Evolutionary conservation across 2,888 invertebrate genomes (phyloP), one percentile per base, ranked within the genome.

Genomic region (Tenthredo amoena): DNA sequence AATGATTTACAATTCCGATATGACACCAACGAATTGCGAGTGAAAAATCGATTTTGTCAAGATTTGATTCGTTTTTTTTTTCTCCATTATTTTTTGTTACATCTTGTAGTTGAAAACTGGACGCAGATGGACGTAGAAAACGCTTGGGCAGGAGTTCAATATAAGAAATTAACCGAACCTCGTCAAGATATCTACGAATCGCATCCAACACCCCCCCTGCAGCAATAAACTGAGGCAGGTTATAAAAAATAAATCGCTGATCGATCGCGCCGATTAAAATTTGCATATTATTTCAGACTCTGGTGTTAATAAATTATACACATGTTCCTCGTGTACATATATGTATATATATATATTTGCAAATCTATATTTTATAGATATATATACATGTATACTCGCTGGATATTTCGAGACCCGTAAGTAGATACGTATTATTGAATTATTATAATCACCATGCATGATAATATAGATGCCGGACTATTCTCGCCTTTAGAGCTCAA

Each of bases 221-320:
- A 40, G 72, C 72, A 76, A 76, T 76, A 31, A 76, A 76, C 50
- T 50, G 6, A 76, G 50, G 12, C 50, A 58, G 79, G 40, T 34
- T 37, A 58, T n/a, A 37, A 79, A 58, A 79, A 37, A 62, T 79
- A n/a, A 62, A 40, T 40, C 10, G 58, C 9, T 37, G 79, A 79
- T 79, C 58, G 79, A 79, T 79, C 62, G 58, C 15, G 26, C 15
- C 79, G 79, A 79, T 79, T 79, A 79, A 79, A 79, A 79, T 79
- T 79, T 79, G 79, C 79, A 79, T 79, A 79, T 12, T 31, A n/a
- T 79, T 79, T 58, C 58, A 58, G 58, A 79, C 58, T 47, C 37
- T 21, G 21, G 79, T 79, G 79, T 37, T 55, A 37, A 79, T 58
- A 40, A 40, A 40, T 40, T 40, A 7, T 40, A 40, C 1, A 26